Base-by-base conservation (phyloP, 2,888 invertebrate genomes). In the Norana najaformis region DNA sequence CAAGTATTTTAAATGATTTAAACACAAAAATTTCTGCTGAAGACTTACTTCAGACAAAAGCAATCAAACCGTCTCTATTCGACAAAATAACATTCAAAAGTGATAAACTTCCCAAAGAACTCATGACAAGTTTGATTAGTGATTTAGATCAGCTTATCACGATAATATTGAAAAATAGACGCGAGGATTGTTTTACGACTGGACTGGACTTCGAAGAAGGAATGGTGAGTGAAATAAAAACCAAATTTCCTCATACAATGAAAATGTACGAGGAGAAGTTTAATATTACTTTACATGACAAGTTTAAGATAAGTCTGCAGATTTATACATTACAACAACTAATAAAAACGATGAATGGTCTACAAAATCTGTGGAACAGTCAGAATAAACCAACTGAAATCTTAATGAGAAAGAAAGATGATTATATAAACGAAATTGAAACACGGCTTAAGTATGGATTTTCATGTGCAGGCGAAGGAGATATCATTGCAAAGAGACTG, bases 191-290 rank as follows among this genome's bases (percentile, higher is more conserved):
- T 85, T 85, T 85, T 35, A 18, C 36, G 23, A 85, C 85, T 1
- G 85, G 85, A 37, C 36, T 85, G 18, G 85, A 85, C 23, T 85
- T 85, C 36, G 85, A 85, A 5, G 85, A 85, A 37, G 85, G 85
- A 85, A 85, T 85, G 85, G 82, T 82, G 34, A 18, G 82, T 23
- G 30, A 82, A 13, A 82, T 82, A 13, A 82, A 82, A 82, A 8
- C 82, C 30, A 13, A 5, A n/a, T 82, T 82, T 82, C 82, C 34
- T 8, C 6, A 18, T n/a, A 18, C 23, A n/a, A 82, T 82, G 8
- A 82, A 18, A 82, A 82, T 5, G 6, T 23, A 11, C 8, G 82
- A 82, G 16, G 11, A 34, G 6, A 23, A 8, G 34, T 82, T n/a
- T 82, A 5, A 8, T 34, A 34, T 82, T 6, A 23, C 6, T 23